phyloP scores from a whole-genome alignment of 2,113 vertebrate genomes.

The Oxyura jamaicensis region DNA sequence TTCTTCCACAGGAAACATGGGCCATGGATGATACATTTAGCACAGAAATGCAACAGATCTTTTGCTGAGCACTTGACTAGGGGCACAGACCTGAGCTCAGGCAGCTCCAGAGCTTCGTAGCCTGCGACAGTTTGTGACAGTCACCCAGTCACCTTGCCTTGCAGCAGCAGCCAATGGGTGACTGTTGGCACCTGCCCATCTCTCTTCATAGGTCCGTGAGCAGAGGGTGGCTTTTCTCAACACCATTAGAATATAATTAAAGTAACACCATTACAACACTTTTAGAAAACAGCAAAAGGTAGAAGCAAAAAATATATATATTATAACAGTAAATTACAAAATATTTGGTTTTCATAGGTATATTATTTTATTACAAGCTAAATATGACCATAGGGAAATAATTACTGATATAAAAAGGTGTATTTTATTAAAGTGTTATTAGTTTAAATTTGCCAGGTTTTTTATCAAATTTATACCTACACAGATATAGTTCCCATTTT shows the following conservation, averaged over 20 bases:
- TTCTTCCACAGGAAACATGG: not conserved
- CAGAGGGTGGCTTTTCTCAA: not conserved
- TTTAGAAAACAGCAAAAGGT: not conserved
- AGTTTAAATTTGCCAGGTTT: conserved; percentile 66
- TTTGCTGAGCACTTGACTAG: fast-evolving
- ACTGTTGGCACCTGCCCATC: not conserved
- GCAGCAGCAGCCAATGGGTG: not conserved
- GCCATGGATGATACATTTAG: not conserved
- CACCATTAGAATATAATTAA: not conserved
- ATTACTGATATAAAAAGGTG: not conserved
- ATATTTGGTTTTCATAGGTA: not conserved
- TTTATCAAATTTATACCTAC: conserved; percentile 70
- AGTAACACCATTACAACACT: not conserved
- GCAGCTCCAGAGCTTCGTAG: fast-evolving
- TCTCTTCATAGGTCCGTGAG: not conserved
- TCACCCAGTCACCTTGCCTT: not conserved
- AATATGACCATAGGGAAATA: conserved; percentile 2
- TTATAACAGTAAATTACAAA: not conserved
- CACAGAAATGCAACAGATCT: not conserved
- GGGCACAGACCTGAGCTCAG: not conserved
- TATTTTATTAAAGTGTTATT: conserved; percentile 58
- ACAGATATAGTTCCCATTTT: conserved; percentile 61
- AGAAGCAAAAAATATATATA: not conserved
- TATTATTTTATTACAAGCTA: conserved; percentile 33
- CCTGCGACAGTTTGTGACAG: not conserved